Evolutionary conservation across 2,797 vertebrate species (phyloP).

Genomic region (Pelodytes ibericus): DNA sequence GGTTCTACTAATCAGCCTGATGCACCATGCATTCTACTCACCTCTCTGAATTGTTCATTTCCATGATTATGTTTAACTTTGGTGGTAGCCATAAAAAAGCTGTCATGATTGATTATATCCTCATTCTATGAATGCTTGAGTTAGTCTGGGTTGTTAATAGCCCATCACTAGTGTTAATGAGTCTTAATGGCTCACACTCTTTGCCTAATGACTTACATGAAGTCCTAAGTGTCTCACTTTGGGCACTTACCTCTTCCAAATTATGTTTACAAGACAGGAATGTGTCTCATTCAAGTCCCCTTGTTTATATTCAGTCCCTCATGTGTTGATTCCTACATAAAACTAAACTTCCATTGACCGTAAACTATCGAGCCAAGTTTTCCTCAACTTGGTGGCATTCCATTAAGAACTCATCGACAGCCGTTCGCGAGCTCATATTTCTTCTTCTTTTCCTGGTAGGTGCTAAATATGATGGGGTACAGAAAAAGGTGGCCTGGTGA

Average conservation of each 20-base stretch:
- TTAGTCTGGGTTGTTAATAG: no score
- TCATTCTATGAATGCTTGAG: no score
- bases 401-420: slow-evolving; percentile 33
- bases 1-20: no score
- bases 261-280: not conserved
- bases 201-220: no score
- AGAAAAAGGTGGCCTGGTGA: slow-evolving; percentile 29
- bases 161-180: not conserved
- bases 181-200: not conserved
- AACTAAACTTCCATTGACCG: not conserved
- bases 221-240: not conserved
- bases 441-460: slow-evolving; percentile 31
- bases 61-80: no score
- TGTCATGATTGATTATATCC: no score
- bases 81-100: no score
- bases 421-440: slow-evolving; percentile 22
- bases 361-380: slow-evolving; percentile 1
- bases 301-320: not conserved
- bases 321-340: not conserved
- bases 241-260: not conserved
- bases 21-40: no score
- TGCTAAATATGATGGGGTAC: slow-evolving; percentile 14
- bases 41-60: no score
- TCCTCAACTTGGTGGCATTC: slow-evolving; percentile 4
- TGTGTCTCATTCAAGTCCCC: not conserved